Percentiles rank a stretch among this genome's conserved stretches.
phyloP scores from a whole-genome alignment of 2,113 vertebrate genomes.

The Mastomys natalensis region DNA sequence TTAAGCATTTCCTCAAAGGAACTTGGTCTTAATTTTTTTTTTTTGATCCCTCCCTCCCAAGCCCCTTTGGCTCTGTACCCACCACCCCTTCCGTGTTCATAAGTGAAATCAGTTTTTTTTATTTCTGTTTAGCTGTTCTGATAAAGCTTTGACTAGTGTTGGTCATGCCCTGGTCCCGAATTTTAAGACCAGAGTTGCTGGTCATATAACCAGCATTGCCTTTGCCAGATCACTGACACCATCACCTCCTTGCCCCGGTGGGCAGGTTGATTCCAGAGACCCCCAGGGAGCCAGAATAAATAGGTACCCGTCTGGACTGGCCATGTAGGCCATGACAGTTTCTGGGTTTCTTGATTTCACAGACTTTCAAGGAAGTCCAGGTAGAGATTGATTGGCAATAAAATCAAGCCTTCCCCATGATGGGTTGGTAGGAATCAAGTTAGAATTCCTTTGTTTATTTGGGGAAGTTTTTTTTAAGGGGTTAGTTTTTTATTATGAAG shows the following conservation, averaged over 20 bases:
- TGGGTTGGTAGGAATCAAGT: conserved; percentile 18
- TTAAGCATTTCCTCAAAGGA: conserved; percentile 61
- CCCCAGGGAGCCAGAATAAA: conserved; percentile 45
- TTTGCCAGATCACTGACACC: conserved; percentile 50
- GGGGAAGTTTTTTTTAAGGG: background rate
- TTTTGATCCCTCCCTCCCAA: background rate
- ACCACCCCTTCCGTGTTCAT: background rate
- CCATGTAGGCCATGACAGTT: background rate
- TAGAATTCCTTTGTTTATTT: conserved; percentile 46
- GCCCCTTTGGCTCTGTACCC: background rate
- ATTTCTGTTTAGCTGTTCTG: background rate
- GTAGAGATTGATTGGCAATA: background rate
- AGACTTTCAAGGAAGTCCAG: background rate
- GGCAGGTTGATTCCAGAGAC: conserved; percentile 35
- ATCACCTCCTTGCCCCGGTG: background rate
- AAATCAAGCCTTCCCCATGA: conserved; percentile 3
- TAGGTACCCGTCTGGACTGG: background rate
- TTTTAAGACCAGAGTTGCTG: conserved; percentile 24
- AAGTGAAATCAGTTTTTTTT: conserved; percentile 34
- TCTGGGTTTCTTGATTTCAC: conserved; percentile 42
- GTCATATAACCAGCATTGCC: conserved; percentile 43
- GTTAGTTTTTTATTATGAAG: conserved; percentile 36
- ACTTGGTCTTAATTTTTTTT: background rate
- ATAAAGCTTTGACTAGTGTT: background rate
- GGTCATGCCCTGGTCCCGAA: background rate